Evolutionary conservation across 1,140 invertebrate genomes (phyloP).

Genomic region (Pissodes strobi): DNA sequence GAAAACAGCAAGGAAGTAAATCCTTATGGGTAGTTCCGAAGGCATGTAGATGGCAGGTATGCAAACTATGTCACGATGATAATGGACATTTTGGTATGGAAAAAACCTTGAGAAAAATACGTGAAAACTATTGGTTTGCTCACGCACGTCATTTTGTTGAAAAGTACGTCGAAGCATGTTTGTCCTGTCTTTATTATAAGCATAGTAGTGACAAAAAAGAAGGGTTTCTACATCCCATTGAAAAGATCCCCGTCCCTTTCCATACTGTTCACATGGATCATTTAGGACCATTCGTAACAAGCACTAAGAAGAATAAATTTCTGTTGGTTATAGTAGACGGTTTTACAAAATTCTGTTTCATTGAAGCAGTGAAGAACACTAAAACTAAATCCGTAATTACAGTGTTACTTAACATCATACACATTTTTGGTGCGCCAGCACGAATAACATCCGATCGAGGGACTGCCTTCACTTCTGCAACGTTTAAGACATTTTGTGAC

Average conservation of each 20-base stretch:
- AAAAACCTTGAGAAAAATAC: constrained; percentile 45
- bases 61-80: constrained; percentile 13
- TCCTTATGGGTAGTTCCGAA: constrained; percentile 48
- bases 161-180: constrained; percentile 34
- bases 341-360: no score
- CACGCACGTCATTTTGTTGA: constrained; percentile 33
- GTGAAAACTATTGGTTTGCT: constrained; percentile 48
- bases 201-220: no score
- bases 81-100: constrained; percentile 38
- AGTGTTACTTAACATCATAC: not conserved
- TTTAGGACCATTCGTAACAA: constrained; percentile 3
- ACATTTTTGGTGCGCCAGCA: constrained; percentile 3
- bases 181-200: constrained; percentile 41
- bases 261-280: constrained; percentile 11
- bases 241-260: not conserved
- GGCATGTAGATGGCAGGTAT: constrained; percentile 43
- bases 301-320: not conserved
- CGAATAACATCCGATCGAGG: no score
- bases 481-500: constrained; percentile 12
- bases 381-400: no score
- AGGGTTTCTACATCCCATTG: no score
- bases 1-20: no score
- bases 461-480: no score
- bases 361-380: no score
- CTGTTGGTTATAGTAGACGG: no score